Conservation (phyloP, 2,113 vertebrate species). For the Psilopogon haemacephalus region DNA sequence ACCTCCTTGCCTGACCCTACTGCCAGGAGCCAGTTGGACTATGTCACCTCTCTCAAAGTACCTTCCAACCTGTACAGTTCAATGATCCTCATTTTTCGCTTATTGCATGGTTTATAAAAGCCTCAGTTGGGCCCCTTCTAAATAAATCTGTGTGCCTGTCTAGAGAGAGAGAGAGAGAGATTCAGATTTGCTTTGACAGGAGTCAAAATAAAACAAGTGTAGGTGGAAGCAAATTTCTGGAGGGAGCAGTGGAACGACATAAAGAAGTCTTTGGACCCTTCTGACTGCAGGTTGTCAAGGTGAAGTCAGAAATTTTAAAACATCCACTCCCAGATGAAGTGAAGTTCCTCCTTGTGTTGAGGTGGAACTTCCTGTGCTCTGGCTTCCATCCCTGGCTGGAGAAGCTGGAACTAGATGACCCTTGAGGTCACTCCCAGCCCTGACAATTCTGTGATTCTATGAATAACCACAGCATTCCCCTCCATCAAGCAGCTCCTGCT, state of each 20-base stretch:
- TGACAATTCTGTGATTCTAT: no score
- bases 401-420: no score
- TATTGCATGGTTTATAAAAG: neutral
- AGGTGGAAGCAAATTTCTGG: neutral
- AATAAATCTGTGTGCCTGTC: neutral
- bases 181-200: neutral
- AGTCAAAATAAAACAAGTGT: neutral
- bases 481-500: no score
- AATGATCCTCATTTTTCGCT: neutral
- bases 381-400: no score
- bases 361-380: no score
- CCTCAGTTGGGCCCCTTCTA: neutral
- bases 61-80: neutral
- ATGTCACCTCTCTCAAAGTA: neutral
- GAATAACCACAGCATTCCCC: no score
- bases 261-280: neutral
- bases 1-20: neutral
- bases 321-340: neutral
- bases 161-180: neutral
- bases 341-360: no score
- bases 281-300: neutral
- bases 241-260: accelerated
- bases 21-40: neutral
- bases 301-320: neutral
- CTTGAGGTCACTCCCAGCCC: no score